Base-by-base conservation (phyloP, 2,113 vertebrate species). In the Varanus komodoensis region DNA sequence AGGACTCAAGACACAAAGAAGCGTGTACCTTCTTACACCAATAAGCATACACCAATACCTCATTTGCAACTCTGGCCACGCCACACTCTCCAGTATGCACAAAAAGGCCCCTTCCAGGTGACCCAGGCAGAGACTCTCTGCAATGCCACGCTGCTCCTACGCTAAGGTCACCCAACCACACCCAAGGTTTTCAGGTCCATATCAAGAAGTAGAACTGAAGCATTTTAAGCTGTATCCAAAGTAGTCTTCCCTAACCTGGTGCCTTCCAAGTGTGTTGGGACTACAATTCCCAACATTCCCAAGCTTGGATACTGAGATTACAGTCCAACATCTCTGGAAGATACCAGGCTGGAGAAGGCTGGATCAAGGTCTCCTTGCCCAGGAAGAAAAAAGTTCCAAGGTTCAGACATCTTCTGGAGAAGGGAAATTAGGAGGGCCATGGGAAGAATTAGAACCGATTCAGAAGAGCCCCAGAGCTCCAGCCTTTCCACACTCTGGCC, bases 1-100 rank as follows among this genome's bases (percentile, higher is more conserved):
- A 91, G 79, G 23, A 0, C 0, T 64, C 85, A 84, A 69, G 75
- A 79, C 38, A 44, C 38, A 44, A 44, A 44, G 38, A 44, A 44
- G 38, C 38, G 38, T 44, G 3, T 3, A 44, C 38, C 38, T 44
- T 44, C 38, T 44, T 44, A 44, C 38, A 44, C 38, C 38, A 38
- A 25, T 52, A 61, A 61, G n/a, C 21, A 6, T 38, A 44, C 19
- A 14, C 64, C 23, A 27, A 6, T 68, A 29, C 15, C 25, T 21
- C 32, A 27, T 44, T 64, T 14, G 27, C 87, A 82, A 57, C 8
- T 1, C 15, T 6, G n/a, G 4, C 27, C 17, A 61, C 27, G 21
- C 27, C 32, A 8, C 1, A 82, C 0, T 44, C 48, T 23, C 61
- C 19, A n/a, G 7, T 73, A 23, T 61, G 27, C 21, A 48, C 3